Evolutionary conservation across 2,113 vertebrate species (phyloP), one percentile per base, ranked within the genome.

Genomic region (Vanacampus margaritifer): DNA sequence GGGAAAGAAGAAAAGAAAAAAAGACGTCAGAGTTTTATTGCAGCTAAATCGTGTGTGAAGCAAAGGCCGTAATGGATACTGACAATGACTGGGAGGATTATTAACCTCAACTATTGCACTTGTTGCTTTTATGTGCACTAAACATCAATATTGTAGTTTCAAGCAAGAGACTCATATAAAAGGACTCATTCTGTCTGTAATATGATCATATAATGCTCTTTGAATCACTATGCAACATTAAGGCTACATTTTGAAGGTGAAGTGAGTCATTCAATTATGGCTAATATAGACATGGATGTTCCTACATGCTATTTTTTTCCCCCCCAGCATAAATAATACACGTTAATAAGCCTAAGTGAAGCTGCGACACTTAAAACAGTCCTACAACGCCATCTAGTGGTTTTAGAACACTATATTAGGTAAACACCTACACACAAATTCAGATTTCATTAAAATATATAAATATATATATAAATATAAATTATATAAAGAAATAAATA

Each of bases 11-110:
- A 0, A 7, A 94, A 94, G 92, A 89, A 50, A 43, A 94, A 94
- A 92, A 89, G 90, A 91, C 94, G 92, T 94, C 93, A 94, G 87
- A 88, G 89, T 93, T 95, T 94, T 93, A 94, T 92, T 94, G 91
- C 90, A 87, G 92, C 90, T 93, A 94, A 95, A 95, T 94, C 94
- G 92, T 92, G 92, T 93, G 89, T 91, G 91, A 88, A 93, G 93
- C 89, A 89, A 11, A 9, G 85, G 89, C 92, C 92, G 93, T 93
- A 94, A 95, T 92, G 93, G 94, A 87, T 93, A 88, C 92, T 11
- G 91, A 93, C 92, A 93, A 91, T 88, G 83, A 91, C 92, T 93
- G 91, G 90, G 91, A 94, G 91, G 92, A 89, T 92, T 93, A 92
- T 93, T 94, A 93, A 91, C 89, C 92, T 92, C 92, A 93, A 93